Percentiles rank a stretch among this genome's conserved stretches.
phyloP scores from a whole-genome alignment of 2,888 invertebrate species.

The Isoperla grammatica region DNA sequence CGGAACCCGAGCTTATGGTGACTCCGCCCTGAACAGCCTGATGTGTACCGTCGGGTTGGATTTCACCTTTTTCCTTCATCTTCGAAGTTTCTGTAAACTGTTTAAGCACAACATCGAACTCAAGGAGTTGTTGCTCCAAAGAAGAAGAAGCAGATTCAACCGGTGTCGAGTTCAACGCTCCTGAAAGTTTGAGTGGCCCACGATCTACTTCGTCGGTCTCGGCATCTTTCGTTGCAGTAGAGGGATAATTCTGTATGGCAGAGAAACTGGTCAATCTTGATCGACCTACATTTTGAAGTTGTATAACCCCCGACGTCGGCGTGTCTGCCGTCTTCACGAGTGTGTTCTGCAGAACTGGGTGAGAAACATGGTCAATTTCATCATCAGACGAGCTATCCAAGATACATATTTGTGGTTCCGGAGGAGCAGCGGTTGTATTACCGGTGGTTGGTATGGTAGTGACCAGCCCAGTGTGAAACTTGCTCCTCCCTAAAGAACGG shows the following conservation, averaged over 20 bases:
- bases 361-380: conserved; percentile 13
- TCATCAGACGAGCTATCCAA: conserved; percentile 28
- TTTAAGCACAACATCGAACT: conserved; percentile 75
- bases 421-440: neutral
- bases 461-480: no score
- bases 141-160: conserved; percentile 47
- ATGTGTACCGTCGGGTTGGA: conserved; percentile 25
- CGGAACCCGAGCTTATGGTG: conserved; percentile 30
- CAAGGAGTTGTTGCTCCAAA: conserved; percentile 68
- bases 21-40: conserved; percentile 17
- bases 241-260: conserved; percentile 3
- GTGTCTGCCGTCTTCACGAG: no score
- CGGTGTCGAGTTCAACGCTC: no score
- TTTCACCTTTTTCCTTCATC: conserved; percentile 49
- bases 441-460: no score
- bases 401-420: conserved; percentile 22
- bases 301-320: neutral
- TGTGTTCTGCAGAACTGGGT: neutral
- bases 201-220: neutral
- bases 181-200: no score
- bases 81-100: conserved; percentile 52
- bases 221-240: conserved; percentile 21
- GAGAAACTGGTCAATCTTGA: neutral
- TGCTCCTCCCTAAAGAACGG: no score
- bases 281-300: neutral